A percentile compares a stretch with the other conserved stretches of the same genome.
phyloP scores from a whole-genome alignment of 2,113 vertebrate genomes.

The Peromyscus californicus region DNA sequence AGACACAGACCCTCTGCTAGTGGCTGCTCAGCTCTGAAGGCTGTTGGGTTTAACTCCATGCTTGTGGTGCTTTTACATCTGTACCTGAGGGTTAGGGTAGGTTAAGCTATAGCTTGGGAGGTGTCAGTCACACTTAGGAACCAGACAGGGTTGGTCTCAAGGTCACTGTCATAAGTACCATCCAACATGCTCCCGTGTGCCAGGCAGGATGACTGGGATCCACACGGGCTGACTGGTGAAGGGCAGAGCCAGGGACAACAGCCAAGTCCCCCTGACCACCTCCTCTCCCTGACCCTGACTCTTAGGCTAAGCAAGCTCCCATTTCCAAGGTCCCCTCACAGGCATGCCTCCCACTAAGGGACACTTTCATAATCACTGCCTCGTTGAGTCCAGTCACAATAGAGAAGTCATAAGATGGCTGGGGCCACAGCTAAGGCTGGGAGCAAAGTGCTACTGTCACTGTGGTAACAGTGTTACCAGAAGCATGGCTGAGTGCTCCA shows the following conservation, averaged over 20 bases:
- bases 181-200: rapidly evolving
- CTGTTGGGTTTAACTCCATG: rapidly evolving
- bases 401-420: background rate
- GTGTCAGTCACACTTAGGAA: rapidly evolving
- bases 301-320: background rate
- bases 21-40: background rate
- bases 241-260: background rate
- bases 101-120: background rate
- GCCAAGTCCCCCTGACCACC: background rate
- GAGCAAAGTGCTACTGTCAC: background rate
- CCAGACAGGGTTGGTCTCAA: background rate
- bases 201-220: background rate
- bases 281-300: background rate
- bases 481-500: background rate
- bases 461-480: rapidly evolving
- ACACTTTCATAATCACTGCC: background rate
- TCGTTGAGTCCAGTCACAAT: background rate
- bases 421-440: background rate
- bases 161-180: background rate
- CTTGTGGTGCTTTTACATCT: background rate
- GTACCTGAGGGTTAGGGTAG: background rate
- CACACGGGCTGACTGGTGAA: background rate
- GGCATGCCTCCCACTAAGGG: background rate
- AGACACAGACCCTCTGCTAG: rapidly evolving
- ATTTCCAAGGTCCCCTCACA: background rate